phyloP scores from a whole-genome alignment of 2,113 vertebrate genomes.

The Columbina picui region DNA sequence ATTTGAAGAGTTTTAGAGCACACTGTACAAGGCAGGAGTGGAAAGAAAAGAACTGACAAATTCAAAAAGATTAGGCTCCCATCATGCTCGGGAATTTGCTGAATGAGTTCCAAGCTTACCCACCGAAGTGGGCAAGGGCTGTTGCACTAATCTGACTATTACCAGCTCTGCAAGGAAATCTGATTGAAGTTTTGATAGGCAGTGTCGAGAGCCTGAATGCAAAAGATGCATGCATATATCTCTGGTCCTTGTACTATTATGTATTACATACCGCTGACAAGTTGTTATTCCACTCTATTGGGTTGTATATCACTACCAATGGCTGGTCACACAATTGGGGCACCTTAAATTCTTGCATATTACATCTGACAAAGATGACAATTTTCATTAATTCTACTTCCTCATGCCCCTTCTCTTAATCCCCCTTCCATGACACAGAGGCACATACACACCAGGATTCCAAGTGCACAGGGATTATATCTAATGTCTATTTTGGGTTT shows the following conservation, averaged over 20 bases:
- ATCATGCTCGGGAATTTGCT: neutral
- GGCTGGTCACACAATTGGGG: neutral
- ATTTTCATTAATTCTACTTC: neutral
- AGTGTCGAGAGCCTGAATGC: neutral
- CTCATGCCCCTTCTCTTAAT: neutral
- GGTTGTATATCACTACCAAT: neutral
- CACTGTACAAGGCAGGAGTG: neutral
- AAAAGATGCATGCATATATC: neutral
- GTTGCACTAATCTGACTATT: neutral
- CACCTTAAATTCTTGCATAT: neutral
- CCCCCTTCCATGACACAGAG: neutral
- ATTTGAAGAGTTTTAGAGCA: constrained; percentile 6
- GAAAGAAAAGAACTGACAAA: neutral
- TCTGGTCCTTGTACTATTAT: neutral
- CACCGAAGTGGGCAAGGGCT: neutral
- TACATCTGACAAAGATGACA: neutral
- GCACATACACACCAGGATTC: neutral
- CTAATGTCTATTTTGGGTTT: neutral
- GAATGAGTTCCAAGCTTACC: neutral
- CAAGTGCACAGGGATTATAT: neutral
- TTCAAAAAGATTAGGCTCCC: neutral
- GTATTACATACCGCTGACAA: neutral
- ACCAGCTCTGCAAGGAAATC: neutral
- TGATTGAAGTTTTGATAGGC: neutral
- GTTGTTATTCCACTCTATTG: neutral